Conservation (phyloP, 2,797 vertebrate genomes). For the Muraenolepis orangiensis region DNA sequence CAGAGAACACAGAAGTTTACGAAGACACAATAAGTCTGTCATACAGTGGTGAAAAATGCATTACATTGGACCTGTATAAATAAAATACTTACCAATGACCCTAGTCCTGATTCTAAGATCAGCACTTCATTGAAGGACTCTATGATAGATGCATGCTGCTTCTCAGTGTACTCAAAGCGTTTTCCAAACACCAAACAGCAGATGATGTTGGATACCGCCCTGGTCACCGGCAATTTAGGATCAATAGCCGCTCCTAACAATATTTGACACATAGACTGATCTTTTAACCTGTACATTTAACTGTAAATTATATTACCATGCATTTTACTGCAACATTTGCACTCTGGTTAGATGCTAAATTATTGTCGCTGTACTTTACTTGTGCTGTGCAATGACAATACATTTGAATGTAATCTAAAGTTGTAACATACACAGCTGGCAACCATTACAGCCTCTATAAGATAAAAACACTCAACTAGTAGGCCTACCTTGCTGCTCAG, state of each 20-base stretch:
- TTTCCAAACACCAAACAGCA: conserved; percentile 78
- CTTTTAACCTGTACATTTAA: no score
- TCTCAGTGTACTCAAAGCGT: conserved; percentile 79
- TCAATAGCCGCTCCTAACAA: conserved; percentile 32
- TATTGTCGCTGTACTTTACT: no score
- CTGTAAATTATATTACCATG: no score
- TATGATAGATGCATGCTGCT: not conserved
- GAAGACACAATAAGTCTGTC: not conserved
- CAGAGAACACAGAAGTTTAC: conserved; percentile 7
- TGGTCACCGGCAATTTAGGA: conserved; percentile 44
- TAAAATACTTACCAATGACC: conserved; percentile 44
- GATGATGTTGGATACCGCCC: conserved; percentile 75
- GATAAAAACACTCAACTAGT: not conserved
- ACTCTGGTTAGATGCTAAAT: no score
- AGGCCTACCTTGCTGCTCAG: conserved; percentile 54
- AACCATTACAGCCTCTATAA: not conserved
- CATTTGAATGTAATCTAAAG: not conserved
- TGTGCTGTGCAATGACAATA: no score
- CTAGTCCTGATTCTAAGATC: conserved; percentile 24
- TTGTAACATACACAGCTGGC: not conserved
- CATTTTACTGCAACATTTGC: no score
- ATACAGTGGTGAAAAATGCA: not conserved
- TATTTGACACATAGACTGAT: no score
- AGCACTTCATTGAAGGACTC: conserved; percentile 24
- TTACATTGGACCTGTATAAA: not conserved